A percentile compares a stretch with the other conserved stretches of the same genome.
phyloP scores from a whole-genome alignment of 35 echinoderm and acorn worm species.

The Lytechinus variegatus region DNA sequence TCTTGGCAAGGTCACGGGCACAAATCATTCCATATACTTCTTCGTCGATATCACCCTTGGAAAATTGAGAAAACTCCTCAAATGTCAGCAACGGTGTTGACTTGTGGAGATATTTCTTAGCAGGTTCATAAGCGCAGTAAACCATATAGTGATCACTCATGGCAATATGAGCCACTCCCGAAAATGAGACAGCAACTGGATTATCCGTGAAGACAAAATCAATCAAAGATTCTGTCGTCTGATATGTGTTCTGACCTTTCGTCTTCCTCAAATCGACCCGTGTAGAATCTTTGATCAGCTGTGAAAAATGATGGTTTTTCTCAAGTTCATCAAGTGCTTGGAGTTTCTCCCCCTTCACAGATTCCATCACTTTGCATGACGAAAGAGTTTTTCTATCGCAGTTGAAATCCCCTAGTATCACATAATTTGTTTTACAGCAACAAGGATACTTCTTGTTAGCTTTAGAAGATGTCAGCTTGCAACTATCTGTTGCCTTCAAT shows the following conservation, averaged over 20 bases:
- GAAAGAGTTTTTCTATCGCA: neutral
- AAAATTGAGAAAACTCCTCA: neutral
- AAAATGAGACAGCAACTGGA: neutral
- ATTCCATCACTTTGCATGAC: neutral
- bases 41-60: neutral
- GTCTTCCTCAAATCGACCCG: neutral
- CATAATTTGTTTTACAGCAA: neutral
- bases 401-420: slow-evolving; percentile 7
- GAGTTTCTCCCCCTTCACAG: neutral
- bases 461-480: neutral
- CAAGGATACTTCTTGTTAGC: neutral
- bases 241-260: neutral
- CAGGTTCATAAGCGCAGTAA: neutral
- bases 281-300: neutral
- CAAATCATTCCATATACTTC: neutral
- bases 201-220: neutral
- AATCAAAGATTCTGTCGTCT: neutral
- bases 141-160: slow-evolving; percentile 27
- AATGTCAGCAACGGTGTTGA: neutral
- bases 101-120: neutral
- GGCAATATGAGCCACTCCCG: neutral
- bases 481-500: neutral
- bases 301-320: neutral
- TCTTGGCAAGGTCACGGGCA: neutral
- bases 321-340: neutral